These are phyloP conservation scores for Zaprionus africanus DNA, from an alignment of 1,140 invertebrate genomes.

Conservation along the genomic window DNA sequence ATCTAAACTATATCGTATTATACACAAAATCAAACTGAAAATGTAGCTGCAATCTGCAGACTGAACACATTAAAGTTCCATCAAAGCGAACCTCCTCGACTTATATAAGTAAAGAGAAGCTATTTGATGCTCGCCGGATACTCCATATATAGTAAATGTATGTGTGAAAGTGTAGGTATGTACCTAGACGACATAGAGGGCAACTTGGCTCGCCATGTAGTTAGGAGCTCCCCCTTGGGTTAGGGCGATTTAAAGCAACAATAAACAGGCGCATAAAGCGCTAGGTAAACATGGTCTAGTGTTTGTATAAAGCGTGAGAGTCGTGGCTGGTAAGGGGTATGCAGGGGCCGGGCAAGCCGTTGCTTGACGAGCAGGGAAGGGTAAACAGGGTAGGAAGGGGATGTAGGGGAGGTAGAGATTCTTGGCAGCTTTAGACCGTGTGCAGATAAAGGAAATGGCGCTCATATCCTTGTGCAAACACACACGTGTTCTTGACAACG, in stretches of 20 bases:
- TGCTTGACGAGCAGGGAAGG: background rate
- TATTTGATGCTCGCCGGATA: constrained; percentile 29
- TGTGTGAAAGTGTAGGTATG: too few species aligned
- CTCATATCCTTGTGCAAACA: constrained; percentile 80
- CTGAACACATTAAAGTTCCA: background rate
- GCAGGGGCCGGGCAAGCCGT: background rate
- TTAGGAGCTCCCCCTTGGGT: background rate
- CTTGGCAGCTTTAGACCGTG: constrained; percentile 13
- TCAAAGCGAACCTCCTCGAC: background rate
- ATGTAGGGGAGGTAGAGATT: background rate
- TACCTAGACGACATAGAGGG: background rate
- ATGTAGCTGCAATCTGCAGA: background rate
- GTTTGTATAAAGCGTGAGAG: constrained; percentile 26
- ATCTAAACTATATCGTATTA: background rate
- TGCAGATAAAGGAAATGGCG: constrained; percentile 60
- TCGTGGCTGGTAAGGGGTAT: background rate
- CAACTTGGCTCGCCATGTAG: background rate
- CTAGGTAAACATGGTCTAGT: constrained; percentile 71
- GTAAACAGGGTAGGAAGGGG: background rate
- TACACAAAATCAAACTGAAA: background rate
- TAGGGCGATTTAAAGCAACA: constrained; percentile 64
- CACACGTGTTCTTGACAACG: constrained; percentile 80
- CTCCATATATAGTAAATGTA: too few species aligned
- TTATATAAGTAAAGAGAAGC: constrained; percentile 3
- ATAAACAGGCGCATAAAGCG: constrained; percentile 72